phyloP scores from a whole-genome alignment of 2,113 vertebrate species.

The Notarius quadriscutis region DNA sequence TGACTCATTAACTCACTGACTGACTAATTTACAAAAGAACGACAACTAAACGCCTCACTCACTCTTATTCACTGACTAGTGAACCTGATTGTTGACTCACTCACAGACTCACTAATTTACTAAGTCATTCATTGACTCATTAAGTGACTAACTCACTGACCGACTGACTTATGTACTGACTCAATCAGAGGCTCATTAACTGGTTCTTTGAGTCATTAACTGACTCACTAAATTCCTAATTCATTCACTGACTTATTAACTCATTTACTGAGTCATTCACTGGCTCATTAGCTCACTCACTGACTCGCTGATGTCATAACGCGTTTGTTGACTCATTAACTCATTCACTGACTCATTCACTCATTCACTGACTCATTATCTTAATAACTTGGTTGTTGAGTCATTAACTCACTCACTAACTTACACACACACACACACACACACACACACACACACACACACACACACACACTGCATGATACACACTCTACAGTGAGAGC shows the following conservation, averaged over 20 bases:
- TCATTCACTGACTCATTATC: neutral
- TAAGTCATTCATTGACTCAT: neutral
- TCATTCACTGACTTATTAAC: neutral
- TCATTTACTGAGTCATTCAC: conserved; percentile 17
- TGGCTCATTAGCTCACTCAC: neutral
- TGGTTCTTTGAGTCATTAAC: rapidly evolving
- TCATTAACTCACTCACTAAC: neutral
- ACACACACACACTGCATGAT: conserved; percentile 52
- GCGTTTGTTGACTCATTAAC: conserved; percentile 73
- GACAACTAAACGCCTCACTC: neutral
- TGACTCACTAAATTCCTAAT: rapidly evolving
- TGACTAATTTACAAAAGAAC: too few relatives aligned
- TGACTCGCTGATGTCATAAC: neutral
- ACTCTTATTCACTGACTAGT: too few relatives aligned
- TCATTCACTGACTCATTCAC: conserved; percentile 86
- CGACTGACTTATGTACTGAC: neutral
- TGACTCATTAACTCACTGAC: neutral
- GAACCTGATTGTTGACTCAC: too few relatives aligned
- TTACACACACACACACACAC: conserved; percentile 42
- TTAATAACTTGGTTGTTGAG: neutral
- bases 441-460: conserved; percentile 54
- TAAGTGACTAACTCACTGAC: neutral
- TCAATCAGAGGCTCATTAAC: neutral
- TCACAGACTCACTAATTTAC: neutral
- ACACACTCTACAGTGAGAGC: neutral